Base-by-base conservation (phyloP, 2,113 vertebrate genomes). In the Zonotrichia leucophrys region DNA sequence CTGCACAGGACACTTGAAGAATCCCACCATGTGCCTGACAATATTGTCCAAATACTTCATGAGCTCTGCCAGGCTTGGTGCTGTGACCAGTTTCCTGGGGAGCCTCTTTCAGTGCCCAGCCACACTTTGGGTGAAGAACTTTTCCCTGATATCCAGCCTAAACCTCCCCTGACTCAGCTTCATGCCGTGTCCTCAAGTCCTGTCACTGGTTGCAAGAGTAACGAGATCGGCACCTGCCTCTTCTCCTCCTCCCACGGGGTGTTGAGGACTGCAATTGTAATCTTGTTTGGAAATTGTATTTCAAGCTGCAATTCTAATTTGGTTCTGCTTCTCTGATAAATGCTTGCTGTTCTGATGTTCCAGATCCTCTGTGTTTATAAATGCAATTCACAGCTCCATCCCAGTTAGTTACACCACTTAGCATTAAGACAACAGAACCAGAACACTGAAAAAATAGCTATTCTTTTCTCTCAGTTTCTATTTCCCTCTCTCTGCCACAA, bases 311-410 rank as follows among this genome's bases (percentile, higher is more conserved):
- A 5, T 88, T 94, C 47, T 87, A 82, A 87, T 55, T 85, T 89
- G 17, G 13, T 76, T 33, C 22, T 91, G 60, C 14, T 78, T 73
- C 25, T 91, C 63, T 77, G 22, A 63, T n/a, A 88, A 80, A 55
- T 39, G 24, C 15, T 92, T 9, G 4, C 44, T 79, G 7, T 6
- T 60, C 35, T 37, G 24, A 63, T 55, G 41, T 87, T 83, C 1
- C 0, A 94, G 70, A 73, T 67, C 63, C 35, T 92, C 35, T 37
- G 15, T 50, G 23, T 50, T 74, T 91, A 82, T 63, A 89, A 89
- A 89, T 87, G 78, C 58, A 84, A 30, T 77, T 92, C 69, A 63
- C 56, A 84, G 52, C 69, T 92, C 95, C 6, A 5, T 84, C n/a
- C 18, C 28, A 77, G 53, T 76, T 90, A 25, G 62, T 82, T 87